phyloP scores from a whole-genome alignment of 1,140 invertebrate genomes.

The Pseudomyrmex concolor region DNA sequence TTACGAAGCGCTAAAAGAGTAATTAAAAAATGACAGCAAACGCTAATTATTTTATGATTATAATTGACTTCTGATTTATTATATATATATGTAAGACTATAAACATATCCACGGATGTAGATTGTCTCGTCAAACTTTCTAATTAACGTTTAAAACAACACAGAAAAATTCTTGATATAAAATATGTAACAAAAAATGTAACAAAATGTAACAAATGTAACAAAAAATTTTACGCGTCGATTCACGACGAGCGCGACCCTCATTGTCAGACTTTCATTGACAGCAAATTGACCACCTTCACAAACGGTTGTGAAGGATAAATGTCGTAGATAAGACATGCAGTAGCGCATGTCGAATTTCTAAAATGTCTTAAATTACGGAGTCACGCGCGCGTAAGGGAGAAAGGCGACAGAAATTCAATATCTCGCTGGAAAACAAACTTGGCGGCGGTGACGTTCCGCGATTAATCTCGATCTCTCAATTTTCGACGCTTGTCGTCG shows the following conservation, averaged over 20 bases:
- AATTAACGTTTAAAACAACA: background rate
- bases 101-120: too few species aligned
- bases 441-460: background rate
- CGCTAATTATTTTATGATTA: background rate
- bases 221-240: background rate
- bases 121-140: background rate
- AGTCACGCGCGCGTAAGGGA: conserved; percentile 47
- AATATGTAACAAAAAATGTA: too few species aligned
- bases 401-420: conserved; percentile 48
- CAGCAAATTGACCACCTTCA: background rate
- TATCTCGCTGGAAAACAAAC: conserved; percentile 11
- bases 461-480: conserved; percentile 46
- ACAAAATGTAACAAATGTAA: too few species aligned
- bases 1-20: background rate
- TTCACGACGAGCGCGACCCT: conserved; percentile 7
- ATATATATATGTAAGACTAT: background rate
- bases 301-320: conserved; percentile 21
- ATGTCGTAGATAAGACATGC: conserved; percentile 43
- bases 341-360: conserved; percentile 49
- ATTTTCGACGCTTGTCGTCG: background rate
- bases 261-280: conserved; percentile 53
- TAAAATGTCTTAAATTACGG: conserved; percentile 50
- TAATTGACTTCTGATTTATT: background rate
- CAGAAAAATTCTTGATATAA: background rate
- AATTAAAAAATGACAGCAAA: background rate